Evolutionary conservation across 2,888 invertebrate genomes (phyloP), one percentile per base, ranked within the genome.

Genomic region (Lasioglossum calceatum): DNA sequence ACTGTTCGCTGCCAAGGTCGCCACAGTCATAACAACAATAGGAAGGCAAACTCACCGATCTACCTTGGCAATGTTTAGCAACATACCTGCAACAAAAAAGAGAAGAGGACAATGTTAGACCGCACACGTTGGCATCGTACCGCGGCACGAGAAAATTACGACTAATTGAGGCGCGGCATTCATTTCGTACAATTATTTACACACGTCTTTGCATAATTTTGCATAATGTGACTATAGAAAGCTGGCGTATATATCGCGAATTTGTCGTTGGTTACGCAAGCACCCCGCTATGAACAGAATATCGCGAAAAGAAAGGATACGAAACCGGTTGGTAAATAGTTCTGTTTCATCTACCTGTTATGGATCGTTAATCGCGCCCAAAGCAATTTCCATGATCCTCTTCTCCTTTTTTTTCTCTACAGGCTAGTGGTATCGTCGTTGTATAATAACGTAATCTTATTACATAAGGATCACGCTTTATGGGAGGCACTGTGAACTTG

Each of bases 41-140:
- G 32, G 19, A 32, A 64, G 32, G 36, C 58, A 47, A 47, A 44
- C 47, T 50, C 74, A 50, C 44, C 64, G 67, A n/a, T 19, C 50
- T n/a, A 75, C 50, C 72, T 5, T n/a, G 72, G 8, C 47, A 61
- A 73, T 42, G 47, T 5, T 44, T 36, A 54, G 7, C n/a, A 74
- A 89, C 87, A 79, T 78, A 89, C 87, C 87, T 85, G 87, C 39
- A 89, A 89, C 78, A 71, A 36, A 54, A 58, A 70, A 23, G 23
- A 4, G 8, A 23, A 32, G 7, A 39, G 23, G 32, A 36, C 67
- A 70, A 70, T 23, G 36, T 70, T 70, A 23, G 16, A 36, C 36
- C 67, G 8, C 67, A 36, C 36, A 36, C 36, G 36, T 36, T 4
- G 23, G 4, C 32, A 39, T 36, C 19, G 36, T 36, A 16, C 8